Evolutionary conservation across 2,797 vertebrate genomes (phyloP), one percentile per base, ranked within the genome.

Genomic region (Hemitrygon akajei): DNA sequence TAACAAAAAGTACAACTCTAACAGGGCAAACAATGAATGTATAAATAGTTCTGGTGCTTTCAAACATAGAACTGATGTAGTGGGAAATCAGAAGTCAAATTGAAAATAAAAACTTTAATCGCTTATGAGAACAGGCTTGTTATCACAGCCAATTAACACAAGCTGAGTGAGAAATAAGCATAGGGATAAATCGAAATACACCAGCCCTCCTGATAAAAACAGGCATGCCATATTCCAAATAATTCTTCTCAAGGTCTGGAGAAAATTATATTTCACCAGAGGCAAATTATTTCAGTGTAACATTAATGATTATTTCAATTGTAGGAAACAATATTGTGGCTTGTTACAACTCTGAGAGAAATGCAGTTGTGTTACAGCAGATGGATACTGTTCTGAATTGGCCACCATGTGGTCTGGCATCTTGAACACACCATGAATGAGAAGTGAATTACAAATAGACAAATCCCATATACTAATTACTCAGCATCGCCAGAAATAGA

Each of bases 31-130:
- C 66, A 10, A 91, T 40, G 66, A 34, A 37, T 71, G 16, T 69
- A 91, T 40, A 66, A 66, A 71, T 71, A 37, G 56, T 87, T 63
- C 27, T 16, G 12, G 14, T 60, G 82, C 11, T 69, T 91, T 66
- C 34, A 63, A 91, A 91, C n/a, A 91, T 2, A 27, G 66, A 25
- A 16, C 63, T 25, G 69, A 75, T 56, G 11, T 75, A 69, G 47
- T 56, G 71, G 37, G 69, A 92, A 75, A 47, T 75, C 40, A 93
- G 91, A n/a, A 93, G 60, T 89, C 86, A 89, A 89, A 89, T 11
- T 25, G 86, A 76, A 92, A 92, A 75, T 73, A 92, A 93, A 58
- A 76, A 93, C 25, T 75, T 93, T 56, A 47, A 93, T 58, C 14
- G 34, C 71, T 56, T 40, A 27, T n/a, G 71, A 75, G 71, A 47